Evolutionary conservation across 1,140 invertebrate species (phyloP), one percentile per base, ranked within the genome.

Genomic region (Drosophila repleta): DNA sequence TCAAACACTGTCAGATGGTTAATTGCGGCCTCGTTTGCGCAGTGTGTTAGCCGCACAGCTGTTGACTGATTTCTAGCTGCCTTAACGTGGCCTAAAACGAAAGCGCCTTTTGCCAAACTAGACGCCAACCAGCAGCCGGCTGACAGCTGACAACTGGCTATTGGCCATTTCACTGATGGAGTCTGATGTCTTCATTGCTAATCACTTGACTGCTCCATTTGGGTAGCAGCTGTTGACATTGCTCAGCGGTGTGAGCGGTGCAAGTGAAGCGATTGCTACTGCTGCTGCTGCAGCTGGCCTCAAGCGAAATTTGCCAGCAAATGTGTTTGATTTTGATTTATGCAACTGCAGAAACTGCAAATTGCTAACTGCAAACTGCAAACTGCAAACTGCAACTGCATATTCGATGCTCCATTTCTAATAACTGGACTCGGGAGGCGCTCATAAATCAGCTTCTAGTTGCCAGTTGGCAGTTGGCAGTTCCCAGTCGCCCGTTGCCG

Each of bases 261-360:
- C n/a, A 26, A 43, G 57, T 26, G 18, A n/a, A 1, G 55, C 15
- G 8, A 41, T 2, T 10, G 35, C 21, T 32, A 3, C 18, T 20
- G 46, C 48, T 10, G 35, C 21, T 32, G 10, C 18, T 20, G 46
- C 48, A 49, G 7, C 21, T 39, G 15, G 58, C 52, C 56, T 13
- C 39, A 15, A 10, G 68, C 37, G n/a, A 71, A 65, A 65, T 51
- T 45, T 15, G 46, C 20, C 55, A 51, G 74, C 68, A 74, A 85
- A 84, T 85, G 81, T 77, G 83, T 84, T 84, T 84, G 76, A 84
- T 80, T 84, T 84, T 84, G 81, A 84, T 84, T 84, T 85, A 84
- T 84, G 81, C 81, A 85, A 85, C 77, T 68, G 73, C 76, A 35
- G 10, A 79, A 66, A 76, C 61, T 55, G 58, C 64, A 55, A 57